These are phyloP conservation scores for Actinemys pallida DNA, from an alignment of 2,113 vertebrate genomes.

Conservation along the genomic window DNA sequence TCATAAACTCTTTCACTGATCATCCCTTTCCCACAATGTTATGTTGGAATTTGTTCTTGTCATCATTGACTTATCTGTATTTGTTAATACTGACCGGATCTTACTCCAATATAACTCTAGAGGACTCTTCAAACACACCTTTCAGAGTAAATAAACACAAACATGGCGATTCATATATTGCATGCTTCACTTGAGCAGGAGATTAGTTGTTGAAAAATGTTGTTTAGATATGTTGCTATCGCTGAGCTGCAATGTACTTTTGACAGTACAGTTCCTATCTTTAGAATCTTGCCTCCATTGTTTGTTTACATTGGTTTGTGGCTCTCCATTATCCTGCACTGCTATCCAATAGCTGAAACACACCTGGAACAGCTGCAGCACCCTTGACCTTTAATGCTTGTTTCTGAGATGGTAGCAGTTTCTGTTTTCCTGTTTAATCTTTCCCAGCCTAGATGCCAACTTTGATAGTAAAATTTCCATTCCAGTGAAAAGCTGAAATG, in stretches of 20 bases:
- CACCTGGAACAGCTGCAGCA: neutral
- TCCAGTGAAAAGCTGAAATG: neutral
- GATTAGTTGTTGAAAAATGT: neutral
- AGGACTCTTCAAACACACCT: neutral
- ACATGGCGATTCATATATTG: rapidly evolving
- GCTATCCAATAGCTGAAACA: neutral
- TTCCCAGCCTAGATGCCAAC: neutral
- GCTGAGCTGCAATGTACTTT: neutral
- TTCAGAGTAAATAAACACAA: neutral
- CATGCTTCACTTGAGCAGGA: rapidly evolving
- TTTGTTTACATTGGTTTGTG: neutral
- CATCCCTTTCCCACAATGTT: rapidly evolving
- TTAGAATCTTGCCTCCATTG: neutral
- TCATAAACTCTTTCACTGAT: neutral
- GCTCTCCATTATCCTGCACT: neutral
- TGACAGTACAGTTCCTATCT: neutral
- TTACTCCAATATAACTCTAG: neutral
- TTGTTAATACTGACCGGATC: neutral
- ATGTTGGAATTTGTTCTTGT: neutral
- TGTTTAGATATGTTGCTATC: neutral
- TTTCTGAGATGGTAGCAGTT: neutral
- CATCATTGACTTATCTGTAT: neutral
- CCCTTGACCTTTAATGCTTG: neutral
- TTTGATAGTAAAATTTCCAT: neutral
- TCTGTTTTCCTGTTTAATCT: neutral